phyloP scores from a whole-genome alignment of 2,797 vertebrate genomes.

The Nasua narica region DNA sequence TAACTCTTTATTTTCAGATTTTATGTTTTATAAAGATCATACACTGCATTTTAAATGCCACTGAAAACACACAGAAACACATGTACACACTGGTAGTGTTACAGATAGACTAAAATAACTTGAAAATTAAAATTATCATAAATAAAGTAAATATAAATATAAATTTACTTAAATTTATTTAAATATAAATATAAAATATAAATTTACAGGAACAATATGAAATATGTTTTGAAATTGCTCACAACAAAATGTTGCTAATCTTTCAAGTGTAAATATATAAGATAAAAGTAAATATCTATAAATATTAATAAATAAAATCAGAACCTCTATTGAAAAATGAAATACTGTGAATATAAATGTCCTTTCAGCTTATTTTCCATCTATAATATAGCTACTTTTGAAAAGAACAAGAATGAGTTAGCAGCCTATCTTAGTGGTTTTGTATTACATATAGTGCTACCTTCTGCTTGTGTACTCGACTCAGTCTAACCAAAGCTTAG shows the following conservation, averaged over 20 bases:
- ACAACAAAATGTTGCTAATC: not conserved
- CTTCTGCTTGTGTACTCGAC: not conserved
- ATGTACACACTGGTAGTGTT: not conserved
- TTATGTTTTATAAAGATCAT: constrained; percentile 31
- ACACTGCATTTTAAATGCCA: constrained; percentile 53
- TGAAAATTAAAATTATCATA: constrained; percentile 19
- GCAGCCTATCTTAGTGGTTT: not conserved
- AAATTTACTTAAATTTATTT: no score
- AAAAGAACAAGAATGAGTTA: constrained; percentile 2
- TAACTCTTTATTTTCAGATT: constrained; percentile 35
- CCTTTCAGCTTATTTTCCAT: constrained; percentile 22
- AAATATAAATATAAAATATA: not conserved
- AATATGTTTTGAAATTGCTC: not conserved
- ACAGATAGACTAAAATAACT: constrained; percentile 37
- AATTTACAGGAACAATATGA: not conserved
- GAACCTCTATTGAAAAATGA: not conserved
- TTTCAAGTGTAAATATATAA: constrained; percentile 19
- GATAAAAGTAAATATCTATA: not conserved
- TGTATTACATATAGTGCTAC: not conserved
- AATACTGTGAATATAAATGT: not conserved
- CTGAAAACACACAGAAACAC: not conserved
- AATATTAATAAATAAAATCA: not conserved
- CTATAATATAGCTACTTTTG: not conserved
- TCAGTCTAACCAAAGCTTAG: not conserved
- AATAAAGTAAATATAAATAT: not conserved